Evolutionary conservation across 2,113 vertebrate genomes (phyloP).

Genomic region (Rhynchomys soricoides): DNA sequence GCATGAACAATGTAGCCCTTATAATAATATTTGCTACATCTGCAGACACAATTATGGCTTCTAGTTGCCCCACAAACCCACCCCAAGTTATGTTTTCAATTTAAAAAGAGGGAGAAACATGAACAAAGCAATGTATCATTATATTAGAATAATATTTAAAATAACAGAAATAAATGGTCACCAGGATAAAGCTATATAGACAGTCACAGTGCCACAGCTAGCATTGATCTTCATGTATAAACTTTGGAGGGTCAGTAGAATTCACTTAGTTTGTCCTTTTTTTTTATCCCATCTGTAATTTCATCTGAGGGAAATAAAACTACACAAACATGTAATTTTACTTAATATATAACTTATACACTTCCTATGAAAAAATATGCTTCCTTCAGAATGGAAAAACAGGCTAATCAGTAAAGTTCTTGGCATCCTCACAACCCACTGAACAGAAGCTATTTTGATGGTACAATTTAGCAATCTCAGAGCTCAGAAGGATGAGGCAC

Average conservation of each 20-base stretch:
- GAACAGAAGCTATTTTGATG: background rate
- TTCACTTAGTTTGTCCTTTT: background rate
- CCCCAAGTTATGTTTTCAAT: background rate
- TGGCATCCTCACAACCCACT: background rate
- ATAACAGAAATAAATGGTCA: background rate
- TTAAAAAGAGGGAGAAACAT: constrained; percentile 7
- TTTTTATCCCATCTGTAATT: background rate
- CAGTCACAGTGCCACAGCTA: background rate
- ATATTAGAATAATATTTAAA: background rate
- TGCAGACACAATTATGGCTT: background rate
- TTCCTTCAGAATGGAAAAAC: background rate
- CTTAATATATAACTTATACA: background rate
- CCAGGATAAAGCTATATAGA: background rate
- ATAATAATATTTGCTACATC: background rate
- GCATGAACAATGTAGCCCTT: background rate
- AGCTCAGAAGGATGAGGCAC: background rate
- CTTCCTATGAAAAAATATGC: background rate
- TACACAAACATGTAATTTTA: background rate
- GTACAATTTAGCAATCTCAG: background rate
- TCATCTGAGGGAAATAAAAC: background rate
- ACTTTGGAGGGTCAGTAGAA: background rate
- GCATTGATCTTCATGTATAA: background rate
- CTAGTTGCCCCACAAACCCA: background rate
- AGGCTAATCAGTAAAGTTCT: background rate
- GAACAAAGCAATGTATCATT: background rate